Conservation (phyloP, 2,888 invertebrate genomes). For the Shargacucullia verbasci region DNA sequence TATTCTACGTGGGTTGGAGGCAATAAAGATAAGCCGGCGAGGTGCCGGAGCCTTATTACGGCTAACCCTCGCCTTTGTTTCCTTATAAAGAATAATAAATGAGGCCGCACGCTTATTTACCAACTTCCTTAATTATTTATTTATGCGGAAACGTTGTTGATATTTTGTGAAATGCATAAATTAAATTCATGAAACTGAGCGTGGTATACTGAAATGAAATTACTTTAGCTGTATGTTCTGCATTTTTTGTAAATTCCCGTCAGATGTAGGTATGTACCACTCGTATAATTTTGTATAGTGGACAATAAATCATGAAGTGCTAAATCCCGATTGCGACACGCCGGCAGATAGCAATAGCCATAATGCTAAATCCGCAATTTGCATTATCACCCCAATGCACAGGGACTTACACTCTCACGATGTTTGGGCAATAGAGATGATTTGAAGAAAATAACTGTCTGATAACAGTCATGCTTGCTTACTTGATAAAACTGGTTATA, state of each 20-base stretch:
- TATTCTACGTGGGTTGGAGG: constrained; percentile 90
- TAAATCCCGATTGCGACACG: constrained; percentile 67
- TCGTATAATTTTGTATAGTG: constrained; percentile 42
- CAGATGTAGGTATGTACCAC: constrained; percentile 18
- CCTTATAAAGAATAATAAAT: constrained; percentile 90
- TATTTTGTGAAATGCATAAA: constrained; percentile 78
- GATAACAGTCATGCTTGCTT: constrained; percentile 35
- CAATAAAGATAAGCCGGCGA: constrained; percentile 89
- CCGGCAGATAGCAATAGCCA: constrained; percentile 74
- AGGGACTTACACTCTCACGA: constrained; percentile 49
- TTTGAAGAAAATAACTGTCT: constrained; percentile 41
- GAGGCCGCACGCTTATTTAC: constrained; percentile 88
- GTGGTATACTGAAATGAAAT: constrained; percentile 28
- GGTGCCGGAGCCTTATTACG: constrained; percentile 89
- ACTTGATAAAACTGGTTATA: neutral
- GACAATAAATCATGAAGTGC: constrained; percentile 67
- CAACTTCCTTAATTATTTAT: constrained; percentile 88
- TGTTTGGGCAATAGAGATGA: constrained; percentile 44
- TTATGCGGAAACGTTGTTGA: constrained; percentile 86
- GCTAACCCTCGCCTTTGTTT: constrained; percentile 90
- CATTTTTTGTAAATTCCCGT: constrained; percentile 10
- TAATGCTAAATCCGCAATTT: constrained; percentile 81
- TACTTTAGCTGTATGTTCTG: constrained; percentile 10
- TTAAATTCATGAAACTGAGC: constrained; percentile 58
- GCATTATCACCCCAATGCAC: constrained; percentile 73